Percentiles rank a stretch among this genome's conserved stretches.
Conservation (phyloP, 2,797 vertebrate species). For the Phalloptychus januarius region DNA sequence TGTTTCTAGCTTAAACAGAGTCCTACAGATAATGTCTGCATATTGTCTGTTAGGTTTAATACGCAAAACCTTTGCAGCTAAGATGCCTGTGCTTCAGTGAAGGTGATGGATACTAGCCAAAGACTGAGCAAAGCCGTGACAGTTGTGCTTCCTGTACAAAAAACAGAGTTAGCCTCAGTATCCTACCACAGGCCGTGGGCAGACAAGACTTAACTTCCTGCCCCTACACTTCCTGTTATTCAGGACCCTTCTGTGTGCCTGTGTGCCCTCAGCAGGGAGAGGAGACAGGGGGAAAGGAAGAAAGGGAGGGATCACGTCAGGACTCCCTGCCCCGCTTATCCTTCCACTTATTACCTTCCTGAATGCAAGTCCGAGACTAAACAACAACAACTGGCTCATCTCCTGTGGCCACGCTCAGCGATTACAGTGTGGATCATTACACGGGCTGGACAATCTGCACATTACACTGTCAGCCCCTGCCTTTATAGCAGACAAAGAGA, state of each 20-base stretch:
- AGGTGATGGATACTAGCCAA: conserved; percentile 68
- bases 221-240: conserved; percentile 85
- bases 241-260: conserved; percentile 72
- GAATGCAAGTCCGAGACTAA: conserved; percentile 79
- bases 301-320: conserved; percentile 69
- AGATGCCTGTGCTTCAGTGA: conserved; percentile 31
- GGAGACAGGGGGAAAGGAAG: conserved; percentile 48
- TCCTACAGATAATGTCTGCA: background rate
- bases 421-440: conserved; percentile 76
- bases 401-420: conserved; percentile 68
- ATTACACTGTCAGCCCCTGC: conserved; percentile 48
- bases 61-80: conserved; percentile 6
- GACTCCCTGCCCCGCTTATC: conserved; percentile 76
- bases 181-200: conserved; percentile 74
- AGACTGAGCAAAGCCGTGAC: conserved; percentile 69
- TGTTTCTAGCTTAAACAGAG: background rate
- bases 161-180: conserved; percentile 54
- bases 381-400: conserved; percentile 79
- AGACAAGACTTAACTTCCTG: conserved; percentile 83
- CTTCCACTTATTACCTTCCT: conserved; percentile 76
- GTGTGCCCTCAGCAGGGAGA: conserved; percentile 62
- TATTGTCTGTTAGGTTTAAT: background rate
- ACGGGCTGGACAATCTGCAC: conserved; percentile 50
- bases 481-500: conserved; percentile 62
- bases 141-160: conserved; percentile 74